Percentiles rank a stretch among this genome's conserved stretches.
These are phyloP conservation scores for Enoplosus armatus DNA, from an alignment of 2,797 vertebrate genomes.

Conservation along the genomic window DNA sequence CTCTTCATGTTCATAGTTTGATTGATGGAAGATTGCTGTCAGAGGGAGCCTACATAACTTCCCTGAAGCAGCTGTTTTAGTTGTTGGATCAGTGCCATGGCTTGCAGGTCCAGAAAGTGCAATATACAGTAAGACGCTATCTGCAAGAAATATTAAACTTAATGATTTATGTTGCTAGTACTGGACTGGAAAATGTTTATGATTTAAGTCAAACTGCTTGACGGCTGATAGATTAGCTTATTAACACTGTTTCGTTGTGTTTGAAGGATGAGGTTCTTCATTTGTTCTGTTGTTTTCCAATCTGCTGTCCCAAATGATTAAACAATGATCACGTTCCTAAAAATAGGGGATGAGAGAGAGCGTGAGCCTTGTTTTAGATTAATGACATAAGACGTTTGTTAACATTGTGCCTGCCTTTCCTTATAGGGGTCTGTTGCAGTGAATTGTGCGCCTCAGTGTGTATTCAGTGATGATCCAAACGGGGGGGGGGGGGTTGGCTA, in stretches of 20 bases:
- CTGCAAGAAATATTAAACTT: slow-evolving; percentile 14
- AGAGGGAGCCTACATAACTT: slow-evolving; percentile 6
- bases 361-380: slow-evolving; percentile 46
- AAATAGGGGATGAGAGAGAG: slow-evolving; percentile 59
- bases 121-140: slow-evolving; percentile 26
- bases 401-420: slow-evolving; percentile 53
- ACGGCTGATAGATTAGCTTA: neutral
- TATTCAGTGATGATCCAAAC: slow-evolving; percentile 21
- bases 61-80: slow-evolving; percentile 45
- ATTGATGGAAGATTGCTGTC: slow-evolving; percentile 38
- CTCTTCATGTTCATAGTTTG: slow-evolving; percentile 43
- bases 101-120: slow-evolving; percentile 24
- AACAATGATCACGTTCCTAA: slow-evolving; percentile 60
- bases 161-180: neutral
- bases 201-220: neutral
- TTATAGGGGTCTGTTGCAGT: slow-evolving; percentile 62
- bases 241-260: slow-evolving; percentile 6
- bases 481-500: slow-evolving; percentile 1
- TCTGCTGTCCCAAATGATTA: slow-evolving; percentile 28
- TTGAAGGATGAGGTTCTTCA: slow-evolving; percentile 10
- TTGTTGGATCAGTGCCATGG: slow-evolving; percentile 24
- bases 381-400: slow-evolving; percentile 58
- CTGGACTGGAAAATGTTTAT: neutral
- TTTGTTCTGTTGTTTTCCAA: slow-evolving; percentile 32
- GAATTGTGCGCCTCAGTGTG: slow-evolving; percentile 25